A percentile compares a stretch with the other conserved stretches of the same genome.
These are phyloP conservation scores for Archilochus colubris DNA, from an alignment of 2,113 vertebrate genomes.

Conservation along the genomic window DNA sequence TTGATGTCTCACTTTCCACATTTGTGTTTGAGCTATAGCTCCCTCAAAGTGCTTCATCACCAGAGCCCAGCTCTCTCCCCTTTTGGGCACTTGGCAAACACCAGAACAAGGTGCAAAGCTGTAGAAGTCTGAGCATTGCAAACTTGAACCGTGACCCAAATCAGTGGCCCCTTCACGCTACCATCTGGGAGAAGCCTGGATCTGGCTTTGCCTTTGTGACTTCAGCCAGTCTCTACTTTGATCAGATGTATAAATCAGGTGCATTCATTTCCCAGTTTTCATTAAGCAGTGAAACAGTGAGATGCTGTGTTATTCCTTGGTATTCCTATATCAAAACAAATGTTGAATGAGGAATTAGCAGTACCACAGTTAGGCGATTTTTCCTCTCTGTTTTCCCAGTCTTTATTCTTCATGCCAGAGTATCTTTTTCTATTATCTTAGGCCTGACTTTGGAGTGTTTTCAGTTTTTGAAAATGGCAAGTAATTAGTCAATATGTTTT, in stretches of 20 bases:
- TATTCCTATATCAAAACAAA: background rate
- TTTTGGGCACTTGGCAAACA: background rate
- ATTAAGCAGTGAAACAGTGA: background rate
- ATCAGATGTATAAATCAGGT: background rate
- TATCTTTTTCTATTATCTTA: constrained; percentile 48
- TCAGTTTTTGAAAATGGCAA: constrained; percentile 70
- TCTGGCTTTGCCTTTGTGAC: background rate
- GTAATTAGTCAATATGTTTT: constrained; percentile 71
- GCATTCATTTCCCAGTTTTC: background rate
- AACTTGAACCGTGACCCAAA: background rate
- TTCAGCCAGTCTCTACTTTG: background rate
- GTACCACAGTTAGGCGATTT: background rate
- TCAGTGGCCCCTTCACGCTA: background rate
- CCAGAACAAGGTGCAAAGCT: background rate
- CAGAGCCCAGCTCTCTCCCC: background rate
- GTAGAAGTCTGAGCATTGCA: background rate
- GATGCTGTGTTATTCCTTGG: background rate
- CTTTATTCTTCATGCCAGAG: background rate
- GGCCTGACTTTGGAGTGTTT: constrained; percentile 68
- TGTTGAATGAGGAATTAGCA: background rate
- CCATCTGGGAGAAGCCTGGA: background rate
- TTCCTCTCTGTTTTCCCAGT: background rate
- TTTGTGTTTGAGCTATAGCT: background rate
- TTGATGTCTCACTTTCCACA: accelerated
- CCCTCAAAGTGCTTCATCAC: background rate